These are phyloP conservation scores for Drosophila asahinai DNA, from an alignment of 1,140 invertebrate species.

Conservation along the genomic window DNA sequence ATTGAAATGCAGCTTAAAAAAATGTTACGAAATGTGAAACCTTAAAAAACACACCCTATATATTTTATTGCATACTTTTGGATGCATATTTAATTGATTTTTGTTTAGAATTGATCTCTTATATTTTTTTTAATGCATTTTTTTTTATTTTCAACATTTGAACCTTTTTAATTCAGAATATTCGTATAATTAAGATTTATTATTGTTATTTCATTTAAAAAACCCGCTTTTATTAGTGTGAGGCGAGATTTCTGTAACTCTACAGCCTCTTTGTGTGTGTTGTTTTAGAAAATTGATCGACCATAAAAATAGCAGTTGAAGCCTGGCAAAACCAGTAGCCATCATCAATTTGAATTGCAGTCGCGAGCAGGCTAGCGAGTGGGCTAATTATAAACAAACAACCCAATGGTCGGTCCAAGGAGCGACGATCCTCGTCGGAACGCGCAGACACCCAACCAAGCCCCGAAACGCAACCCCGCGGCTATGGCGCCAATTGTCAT, in stretches of 20 bases:
- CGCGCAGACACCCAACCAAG: constrained; percentile 11
- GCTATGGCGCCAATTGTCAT: constrained; percentile 83
- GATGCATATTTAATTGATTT: background rate
- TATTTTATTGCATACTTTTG: background rate
- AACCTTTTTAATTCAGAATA: background rate
- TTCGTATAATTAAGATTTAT: too few relatives aligned
- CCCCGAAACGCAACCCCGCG: constrained; percentile 58
- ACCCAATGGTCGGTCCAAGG: constrained; percentile 27
- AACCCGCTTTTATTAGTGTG: background rate
- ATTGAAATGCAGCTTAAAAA: too few relatives aligned
- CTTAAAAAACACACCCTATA: too few relatives aligned
- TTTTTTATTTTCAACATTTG: background rate
- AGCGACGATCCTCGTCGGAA: constrained; percentile 28
- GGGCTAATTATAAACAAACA: constrained; percentile 84
- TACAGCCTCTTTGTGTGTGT: background rate
- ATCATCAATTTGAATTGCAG: constrained; percentile 78
- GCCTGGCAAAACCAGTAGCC: constrained; percentile 73
- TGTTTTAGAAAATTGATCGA: constrained; percentile 69
- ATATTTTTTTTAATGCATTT: too few relatives aligned
- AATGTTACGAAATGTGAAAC: too few relatives aligned
- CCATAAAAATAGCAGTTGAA: constrained; percentile 70
- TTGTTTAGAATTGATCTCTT: background rate
- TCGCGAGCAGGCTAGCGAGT: constrained; percentile 16
- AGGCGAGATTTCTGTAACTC: background rate
- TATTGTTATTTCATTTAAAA: background rate